A percentile compares a stretch with the other conserved stretches of the same genome.
These are phyloP conservation scores for Coleophora deauratella DNA, from an alignment of 2,888 invertebrate genomes.

Conservation along the genomic window DNA sequence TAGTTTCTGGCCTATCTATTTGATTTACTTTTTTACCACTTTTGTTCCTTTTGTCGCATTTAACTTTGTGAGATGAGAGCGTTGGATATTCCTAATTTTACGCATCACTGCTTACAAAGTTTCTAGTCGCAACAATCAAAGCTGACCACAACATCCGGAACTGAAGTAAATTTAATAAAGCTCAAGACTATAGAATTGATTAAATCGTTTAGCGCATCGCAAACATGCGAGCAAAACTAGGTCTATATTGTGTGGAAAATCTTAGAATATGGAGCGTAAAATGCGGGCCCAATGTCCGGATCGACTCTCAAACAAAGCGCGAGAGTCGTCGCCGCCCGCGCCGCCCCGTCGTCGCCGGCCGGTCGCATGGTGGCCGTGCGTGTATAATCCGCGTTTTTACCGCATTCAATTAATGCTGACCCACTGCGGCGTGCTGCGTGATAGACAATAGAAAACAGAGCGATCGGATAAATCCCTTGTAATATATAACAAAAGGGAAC, in stretches of 20 bases:
- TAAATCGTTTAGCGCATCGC: too few relatives aligned
- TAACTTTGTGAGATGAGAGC: too few relatives aligned
- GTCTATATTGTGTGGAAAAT: constrained; percentile 1
- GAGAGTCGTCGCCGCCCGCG: neutral
- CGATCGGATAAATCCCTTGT: constrained; percentile 6
- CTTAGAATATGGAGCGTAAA: constrained; percentile 10
- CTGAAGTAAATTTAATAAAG: constrained; percentile 2
- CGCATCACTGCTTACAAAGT: too few relatives aligned
- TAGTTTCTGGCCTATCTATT: too few relatives aligned
- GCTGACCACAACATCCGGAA: neutral
- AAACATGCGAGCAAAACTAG: neutral
- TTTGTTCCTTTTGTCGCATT: too few relatives aligned
- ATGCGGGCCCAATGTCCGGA: constrained; percentile 5
- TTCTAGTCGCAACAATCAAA: too few relatives aligned
- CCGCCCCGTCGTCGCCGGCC: neutral
- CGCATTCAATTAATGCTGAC: constrained; percentile 67
- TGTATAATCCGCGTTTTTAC: constrained; percentile 61
- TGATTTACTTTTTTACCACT: too few relatives aligned
- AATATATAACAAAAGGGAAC: too few relatives aligned
- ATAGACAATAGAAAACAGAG: constrained; percentile 16
- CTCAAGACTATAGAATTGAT: too few relatives aligned
- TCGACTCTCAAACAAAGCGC: constrained; percentile 3
- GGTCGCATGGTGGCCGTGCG: constrained; percentile 53
- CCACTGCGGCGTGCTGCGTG: constrained; percentile 36
- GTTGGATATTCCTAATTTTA: too few relatives aligned